phyloP scores from a whole-genome alignment of 23 tunicate genomes.

The Trididemnum clinides region DNA sequence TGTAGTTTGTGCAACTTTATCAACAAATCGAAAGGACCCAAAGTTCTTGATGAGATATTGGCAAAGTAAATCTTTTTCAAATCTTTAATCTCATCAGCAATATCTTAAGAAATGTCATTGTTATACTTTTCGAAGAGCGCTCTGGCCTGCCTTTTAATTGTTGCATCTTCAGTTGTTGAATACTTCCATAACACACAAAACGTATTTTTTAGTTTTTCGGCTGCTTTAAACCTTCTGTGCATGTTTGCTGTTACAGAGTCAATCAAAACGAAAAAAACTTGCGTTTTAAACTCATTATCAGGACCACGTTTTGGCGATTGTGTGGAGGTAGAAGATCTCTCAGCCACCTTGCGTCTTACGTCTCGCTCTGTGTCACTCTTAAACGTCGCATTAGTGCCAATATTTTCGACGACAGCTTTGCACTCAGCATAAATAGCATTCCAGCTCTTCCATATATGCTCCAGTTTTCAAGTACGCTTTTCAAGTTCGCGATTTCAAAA shows the following conservation, averaged over 20 bases:
- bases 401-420: not conserved
- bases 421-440: not conserved
- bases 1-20: not conserved
- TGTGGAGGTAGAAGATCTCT: not conserved
- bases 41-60: not conserved
- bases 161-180: not conserved
- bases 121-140: not conserved
- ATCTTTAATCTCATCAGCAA: not conserved
- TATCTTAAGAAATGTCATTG: not conserved
- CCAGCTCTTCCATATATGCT: not conserved
- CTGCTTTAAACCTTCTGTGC: not conserved
- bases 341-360: not conserved
- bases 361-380: not conserved
- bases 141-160: not conserved
- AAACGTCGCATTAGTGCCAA: not conserved
- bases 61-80: not conserved
- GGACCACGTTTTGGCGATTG: not conserved
- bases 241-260: not conserved
- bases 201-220: not conserved
- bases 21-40: not conserved
- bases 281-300: not conserved
- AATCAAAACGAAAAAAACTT: not conserved
- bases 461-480: not conserved
- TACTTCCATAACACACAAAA: not conserved
- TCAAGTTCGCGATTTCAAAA: not conserved